Evolutionary conservation across 35 echinoderm and acorn worm genomes (phyloP).

Genomic region (Lytechinus variegatus): DNA sequence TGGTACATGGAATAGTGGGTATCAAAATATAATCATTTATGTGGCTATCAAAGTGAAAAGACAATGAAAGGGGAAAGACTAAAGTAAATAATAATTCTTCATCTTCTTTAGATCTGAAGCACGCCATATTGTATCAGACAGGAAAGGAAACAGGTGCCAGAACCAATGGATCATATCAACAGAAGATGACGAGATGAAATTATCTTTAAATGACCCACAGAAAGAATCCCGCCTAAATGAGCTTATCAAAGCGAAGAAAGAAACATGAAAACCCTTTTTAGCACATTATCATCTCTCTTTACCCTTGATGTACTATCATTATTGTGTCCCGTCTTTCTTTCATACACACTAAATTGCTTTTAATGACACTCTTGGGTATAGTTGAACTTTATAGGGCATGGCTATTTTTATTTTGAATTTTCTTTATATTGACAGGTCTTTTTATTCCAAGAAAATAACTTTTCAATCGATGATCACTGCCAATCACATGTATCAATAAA

Average conservation of each 20-base stretch:
- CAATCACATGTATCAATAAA: too few relatives aligned
- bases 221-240: neutral
- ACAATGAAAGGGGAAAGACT: neutral
- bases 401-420: too few relatives aligned
- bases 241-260: neutral
- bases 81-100: neutral
- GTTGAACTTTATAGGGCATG: too few relatives aligned
- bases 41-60: neutral
- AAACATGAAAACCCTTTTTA: neutral
- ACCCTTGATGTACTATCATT: neutral
- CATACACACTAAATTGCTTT: neutral
- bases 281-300: neutral
- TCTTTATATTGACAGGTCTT: too few relatives aligned
- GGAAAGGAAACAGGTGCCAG: neutral
- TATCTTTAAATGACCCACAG: neutral
- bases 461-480: too few relatives aligned
- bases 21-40: neutral
- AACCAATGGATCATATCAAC: neutral
- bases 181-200: neutral
- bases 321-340: neutral
- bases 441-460: too few relatives aligned
- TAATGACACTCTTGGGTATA: neutral
- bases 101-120: neutral
- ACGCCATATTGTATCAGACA: neutral
- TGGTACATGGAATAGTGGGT: neutral